Conservation (phyloP, 2,113 vertebrate genomes). For the Nyctereutes procyonoides region DNA sequence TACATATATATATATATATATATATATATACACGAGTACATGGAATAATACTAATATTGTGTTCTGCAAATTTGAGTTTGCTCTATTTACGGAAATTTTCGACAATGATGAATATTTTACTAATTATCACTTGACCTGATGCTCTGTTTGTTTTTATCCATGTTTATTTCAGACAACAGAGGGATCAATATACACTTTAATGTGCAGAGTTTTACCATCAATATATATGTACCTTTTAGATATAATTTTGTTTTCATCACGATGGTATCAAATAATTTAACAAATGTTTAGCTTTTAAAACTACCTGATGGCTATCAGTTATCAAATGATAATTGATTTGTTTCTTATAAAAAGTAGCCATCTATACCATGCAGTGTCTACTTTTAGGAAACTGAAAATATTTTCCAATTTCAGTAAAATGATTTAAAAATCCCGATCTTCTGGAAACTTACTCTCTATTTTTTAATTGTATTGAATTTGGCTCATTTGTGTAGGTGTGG, state of each 20-base stretch:
- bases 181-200: neutral
- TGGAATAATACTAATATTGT: neutral
- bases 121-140: neutral
- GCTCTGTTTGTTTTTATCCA: neutral
- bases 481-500: neutral
- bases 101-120: neutral
- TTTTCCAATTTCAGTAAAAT: neutral
- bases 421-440: neutral
- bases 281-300: neutral
- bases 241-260: neutral
- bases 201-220: neutral
- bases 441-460: neutral
- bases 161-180: neutral
- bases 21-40: neutral
- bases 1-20: neutral
- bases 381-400: neutral
- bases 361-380: neutral
- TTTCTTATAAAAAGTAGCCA: neutral
- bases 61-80: neutral
- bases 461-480: neutral
- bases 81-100: neutral
- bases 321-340: neutral
- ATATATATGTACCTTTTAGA: neutral
- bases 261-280: neutral
- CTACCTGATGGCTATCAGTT: neutral